Evolutionary conservation across 1,140 invertebrate genomes (phyloP).

Genomic region (Maconellicoccus hirsutus): DNA sequence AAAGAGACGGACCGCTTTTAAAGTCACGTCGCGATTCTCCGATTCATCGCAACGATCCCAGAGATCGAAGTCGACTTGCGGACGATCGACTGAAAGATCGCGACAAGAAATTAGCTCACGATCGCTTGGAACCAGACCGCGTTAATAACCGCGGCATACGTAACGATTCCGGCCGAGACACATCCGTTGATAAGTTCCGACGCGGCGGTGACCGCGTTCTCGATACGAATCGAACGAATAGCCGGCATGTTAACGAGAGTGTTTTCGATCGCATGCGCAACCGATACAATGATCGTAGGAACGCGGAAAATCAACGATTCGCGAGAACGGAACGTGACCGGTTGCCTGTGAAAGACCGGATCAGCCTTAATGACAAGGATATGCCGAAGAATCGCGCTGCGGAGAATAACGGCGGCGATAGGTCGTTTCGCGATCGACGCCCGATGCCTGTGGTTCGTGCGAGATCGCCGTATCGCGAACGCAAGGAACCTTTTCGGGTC

Average conservation of each 20-base stretch:
- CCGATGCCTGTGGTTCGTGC: not conserved
- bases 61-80: not conserved
- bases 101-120: not conserved
- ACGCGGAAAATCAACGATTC: not conserved
- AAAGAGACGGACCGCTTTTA: not conserved
- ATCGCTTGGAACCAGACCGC: not conserved
- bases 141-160: not conserved
- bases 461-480: not conserved
- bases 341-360: not conserved
- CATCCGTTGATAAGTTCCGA: not conserved
- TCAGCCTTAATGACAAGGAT: not conserved
- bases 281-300: not conserved
- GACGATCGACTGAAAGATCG: constrained; percentile 3
- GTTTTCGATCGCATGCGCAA: constrained; percentile 16
- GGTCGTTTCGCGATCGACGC: not conserved
- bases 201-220: not conserved
- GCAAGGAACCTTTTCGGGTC: not conserved
- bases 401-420: not conserved
- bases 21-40: not conserved
- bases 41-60: not conserved
- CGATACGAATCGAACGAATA: not conserved
- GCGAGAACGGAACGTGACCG: not conserved
- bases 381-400: not conserved
- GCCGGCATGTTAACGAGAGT: not conserved
- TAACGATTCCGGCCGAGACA: not conserved